phyloP scores from a whole-genome alignment of 2,113 vertebrate species.

The Lathamus discolor region DNA sequence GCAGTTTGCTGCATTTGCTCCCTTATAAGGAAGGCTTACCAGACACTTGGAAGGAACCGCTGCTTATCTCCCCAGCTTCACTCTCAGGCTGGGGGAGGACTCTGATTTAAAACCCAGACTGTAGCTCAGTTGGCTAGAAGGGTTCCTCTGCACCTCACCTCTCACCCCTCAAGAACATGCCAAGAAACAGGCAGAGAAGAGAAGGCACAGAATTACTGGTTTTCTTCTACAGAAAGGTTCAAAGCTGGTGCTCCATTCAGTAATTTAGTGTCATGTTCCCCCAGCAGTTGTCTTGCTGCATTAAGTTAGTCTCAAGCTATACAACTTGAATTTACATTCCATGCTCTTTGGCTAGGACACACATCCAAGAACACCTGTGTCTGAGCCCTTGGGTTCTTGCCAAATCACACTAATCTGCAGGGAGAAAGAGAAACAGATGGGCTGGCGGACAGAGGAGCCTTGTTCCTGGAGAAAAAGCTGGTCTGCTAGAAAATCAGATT shows the following conservation, averaged over 20 bases:
- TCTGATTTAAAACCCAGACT: neutral
- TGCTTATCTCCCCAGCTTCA: neutral
- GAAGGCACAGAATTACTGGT: neutral
- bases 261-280: neutral
- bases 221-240: neutral
- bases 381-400: neutral
- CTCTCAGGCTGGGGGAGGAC: neutral
- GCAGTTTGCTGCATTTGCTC: neutral
- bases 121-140: neutral
- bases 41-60: neutral
- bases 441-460: neutral
- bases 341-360: neutral
- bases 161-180: neutral
- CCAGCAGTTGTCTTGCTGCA: neutral
- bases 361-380: neutral
- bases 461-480: neutral
- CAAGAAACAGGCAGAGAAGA: neutral
- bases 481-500: slow-evolving; percentile 20
- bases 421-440: slow-evolving; percentile 6
- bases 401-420: neutral
- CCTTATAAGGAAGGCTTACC: slow-evolving; percentile 34
- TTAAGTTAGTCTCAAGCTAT: neutral
- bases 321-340: neutral
- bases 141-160: neutral
- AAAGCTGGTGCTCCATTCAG: neutral